Evolutionary conservation across 2,797 vertebrate genomes (phyloP).

Genomic region (Smutsia temminckii): DNA sequence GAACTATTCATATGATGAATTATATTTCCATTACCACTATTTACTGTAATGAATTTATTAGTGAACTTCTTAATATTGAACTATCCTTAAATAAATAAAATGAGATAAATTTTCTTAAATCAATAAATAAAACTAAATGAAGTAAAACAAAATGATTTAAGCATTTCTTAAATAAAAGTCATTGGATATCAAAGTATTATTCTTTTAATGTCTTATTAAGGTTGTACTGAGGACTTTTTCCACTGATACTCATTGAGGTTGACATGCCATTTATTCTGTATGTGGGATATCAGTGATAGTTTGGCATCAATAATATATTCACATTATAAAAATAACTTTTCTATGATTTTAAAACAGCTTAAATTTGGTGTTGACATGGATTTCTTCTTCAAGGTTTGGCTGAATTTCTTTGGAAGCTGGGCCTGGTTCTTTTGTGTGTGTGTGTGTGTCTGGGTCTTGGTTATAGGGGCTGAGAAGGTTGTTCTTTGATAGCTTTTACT

Average conservation of each 20-base stretch:
- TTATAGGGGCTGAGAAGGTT: not conserved
- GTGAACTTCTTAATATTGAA: slow-evolving; percentile 1
- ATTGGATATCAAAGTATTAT: not conserved
- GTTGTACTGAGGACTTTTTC: not conserved
- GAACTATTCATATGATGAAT: not conserved
- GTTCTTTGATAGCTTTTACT: not conserved
- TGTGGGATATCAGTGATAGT: not conserved
- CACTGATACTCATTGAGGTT: not conserved
- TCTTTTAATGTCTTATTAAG: not conserved
- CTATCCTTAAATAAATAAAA: not conserved
- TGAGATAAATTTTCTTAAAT: too few relatives aligned
- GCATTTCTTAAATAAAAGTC: slow-evolving; percentile 5
- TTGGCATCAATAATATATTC: not conserved
- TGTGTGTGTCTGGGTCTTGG: not conserved
- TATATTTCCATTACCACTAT: not conserved
- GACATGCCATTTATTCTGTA: not conserved
- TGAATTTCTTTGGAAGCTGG: not conserved
- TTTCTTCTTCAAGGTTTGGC: not conserved
- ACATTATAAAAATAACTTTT: not conserved
- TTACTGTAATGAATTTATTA: not conserved
- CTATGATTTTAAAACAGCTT: not conserved
- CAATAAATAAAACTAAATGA: too few relatives aligned
- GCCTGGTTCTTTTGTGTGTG: not conserved
- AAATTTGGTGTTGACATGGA: not conserved
- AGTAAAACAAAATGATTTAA: too few relatives aligned